Percentiles rank a stretch among this genome's conserved stretches.
These are phyloP conservation scores for Coregonus clupeaformis DNA, from an alignment of 2,113 vertebrate species.

Conservation along the genomic window DNA sequence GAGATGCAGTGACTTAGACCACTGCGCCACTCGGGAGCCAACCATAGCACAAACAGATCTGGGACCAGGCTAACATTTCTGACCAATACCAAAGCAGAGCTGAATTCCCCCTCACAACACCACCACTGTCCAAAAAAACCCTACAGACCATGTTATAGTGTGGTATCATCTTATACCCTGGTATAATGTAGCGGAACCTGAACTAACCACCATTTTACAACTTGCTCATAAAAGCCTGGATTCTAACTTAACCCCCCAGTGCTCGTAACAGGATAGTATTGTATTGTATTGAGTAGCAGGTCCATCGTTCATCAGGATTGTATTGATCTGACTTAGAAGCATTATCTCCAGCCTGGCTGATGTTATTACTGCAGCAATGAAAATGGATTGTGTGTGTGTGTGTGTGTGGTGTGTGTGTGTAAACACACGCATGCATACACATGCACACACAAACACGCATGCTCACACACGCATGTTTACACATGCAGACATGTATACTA, in stretches of 20 bases:
- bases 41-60: background rate
- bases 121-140: no score
- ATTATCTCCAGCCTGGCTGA: background rate
- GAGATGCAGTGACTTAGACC: no score
- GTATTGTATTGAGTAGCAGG: background rate
- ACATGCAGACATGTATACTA: background rate
- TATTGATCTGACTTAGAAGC: background rate
- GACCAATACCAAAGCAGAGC: no score
- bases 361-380: constrained; percentile 1
- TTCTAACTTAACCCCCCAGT: no score
- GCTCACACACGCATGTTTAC: no score
- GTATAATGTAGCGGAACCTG: background rate
- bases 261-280: no score
- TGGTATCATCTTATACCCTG: background rate
- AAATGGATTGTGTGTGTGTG: background rate
- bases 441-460: background rate
- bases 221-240: background rate
- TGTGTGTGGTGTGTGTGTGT: background rate
- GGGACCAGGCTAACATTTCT: background rate
- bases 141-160: no score
- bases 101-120: no score
- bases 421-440: constrained; percentile 2
- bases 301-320: background rate
- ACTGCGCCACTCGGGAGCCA: no score
- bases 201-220: constrained; percentile 3